Evolutionary conservation across 2,797 vertebrate genomes (phyloP).

Genomic region (Myotis planiceps): DNA sequence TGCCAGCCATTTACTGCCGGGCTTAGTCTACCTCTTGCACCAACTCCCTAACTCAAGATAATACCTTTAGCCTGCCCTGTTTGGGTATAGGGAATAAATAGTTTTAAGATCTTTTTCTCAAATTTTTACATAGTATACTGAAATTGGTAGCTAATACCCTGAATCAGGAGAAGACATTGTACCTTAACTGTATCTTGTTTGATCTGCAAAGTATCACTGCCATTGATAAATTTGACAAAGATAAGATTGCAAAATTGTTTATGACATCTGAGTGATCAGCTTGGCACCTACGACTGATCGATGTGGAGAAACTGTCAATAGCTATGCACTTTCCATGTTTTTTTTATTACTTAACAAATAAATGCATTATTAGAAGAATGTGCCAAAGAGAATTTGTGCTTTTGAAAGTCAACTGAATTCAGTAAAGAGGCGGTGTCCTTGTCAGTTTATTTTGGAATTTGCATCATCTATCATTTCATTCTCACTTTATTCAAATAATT

Average conservation of each 20-base stretch:
- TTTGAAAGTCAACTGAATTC: slow-evolving; percentile 10
- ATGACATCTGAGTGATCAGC: neutral
- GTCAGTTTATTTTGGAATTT: neutral
- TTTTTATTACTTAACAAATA: neutral
- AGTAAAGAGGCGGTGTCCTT: neutral
- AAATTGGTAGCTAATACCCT: neutral
- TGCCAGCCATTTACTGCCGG: neutral
- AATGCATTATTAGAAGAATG: neutral
- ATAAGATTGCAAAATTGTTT: slow-evolving; percentile 6
- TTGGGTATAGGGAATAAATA: neutral
- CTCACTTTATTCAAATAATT: neutral
- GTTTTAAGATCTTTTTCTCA: neutral
- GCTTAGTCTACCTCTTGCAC: neutral
- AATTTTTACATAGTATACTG: neutral
- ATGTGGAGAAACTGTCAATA: neutral
- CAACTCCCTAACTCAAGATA: neutral
- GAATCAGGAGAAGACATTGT: neutral
- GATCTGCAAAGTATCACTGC: neutral
- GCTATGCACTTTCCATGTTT: neutral
- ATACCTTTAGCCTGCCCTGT: neutral
- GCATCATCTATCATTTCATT: neutral
- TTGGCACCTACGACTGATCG: neutral
- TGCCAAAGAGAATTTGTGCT: slow-evolving; percentile 24
- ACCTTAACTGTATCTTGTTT: neutral
- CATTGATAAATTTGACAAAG: neutral